Evolutionary conservation across 2,888 invertebrate species (phyloP), one percentile per base, ranked within the genome.

Genomic region (Spodoptera picta): DNA sequence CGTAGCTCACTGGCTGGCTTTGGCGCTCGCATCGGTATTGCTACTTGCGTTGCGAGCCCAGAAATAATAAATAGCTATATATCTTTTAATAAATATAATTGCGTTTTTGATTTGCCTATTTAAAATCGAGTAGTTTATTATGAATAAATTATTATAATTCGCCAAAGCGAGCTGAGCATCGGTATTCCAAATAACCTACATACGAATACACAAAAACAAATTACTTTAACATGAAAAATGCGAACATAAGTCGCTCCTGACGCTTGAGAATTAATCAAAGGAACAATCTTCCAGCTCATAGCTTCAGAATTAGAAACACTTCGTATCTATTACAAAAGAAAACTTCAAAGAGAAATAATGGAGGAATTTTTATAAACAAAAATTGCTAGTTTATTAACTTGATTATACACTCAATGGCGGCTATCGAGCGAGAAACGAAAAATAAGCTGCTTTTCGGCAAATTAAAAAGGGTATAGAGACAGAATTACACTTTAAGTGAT

Each of bases 221-320:
- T 78, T 47, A 55, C 49, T 66, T 53, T 63, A 56, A 69, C 58
- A 68, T 36, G 44, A 69, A 75, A 69, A 79, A 69, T 59, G 54
- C 54, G 46, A 49, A 59, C 72, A 42, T 48, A 69, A 71, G 59
- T 58, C 59, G 59, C 65, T 55, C 56, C 52, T 57, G 63, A 75
- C 81, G 71, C 81, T 83, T 85, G 76, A 80, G 76, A 78, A 83
- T 85, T 84, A 87, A 86, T 88, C 86, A 88, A 84, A 87, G 80
- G 83, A 77, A 81, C 85, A 83, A 85, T 87, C 83, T 87, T 85
- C 87, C 86, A 84, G 82, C 79, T 80, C 85, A 83, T 82, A 58
- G 79, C 78, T 64, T 73, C 68, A 74, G 79, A 87, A 88, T 88
- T 87, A 86, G 80, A 75, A 77, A 80, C 84, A 83, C 83, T 88